Evolutionary conservation across 2,888 invertebrate species (phyloP).

Genomic region (Tetheella fluctuosa): DNA sequence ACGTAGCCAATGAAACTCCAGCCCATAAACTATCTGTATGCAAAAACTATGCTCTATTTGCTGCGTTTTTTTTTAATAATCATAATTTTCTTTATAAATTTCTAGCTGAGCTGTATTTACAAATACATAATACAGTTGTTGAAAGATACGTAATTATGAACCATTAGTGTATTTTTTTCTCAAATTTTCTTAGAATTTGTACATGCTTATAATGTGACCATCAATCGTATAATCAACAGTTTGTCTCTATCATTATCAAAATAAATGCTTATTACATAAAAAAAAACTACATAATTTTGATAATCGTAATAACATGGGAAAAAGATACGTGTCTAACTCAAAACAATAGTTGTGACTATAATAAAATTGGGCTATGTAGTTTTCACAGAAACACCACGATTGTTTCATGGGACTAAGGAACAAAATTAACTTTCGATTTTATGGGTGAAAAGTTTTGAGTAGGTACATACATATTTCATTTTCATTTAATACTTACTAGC

Average conservation of each 20-base stretch:
- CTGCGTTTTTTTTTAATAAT: too few relatives aligned
- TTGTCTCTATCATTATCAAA: background rate
- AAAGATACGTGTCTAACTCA: background rate
- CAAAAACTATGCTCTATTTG: too few relatives aligned
- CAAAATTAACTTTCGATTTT: constrained; percentile 32
- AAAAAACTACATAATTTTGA: background rate
- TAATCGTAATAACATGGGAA: background rate
- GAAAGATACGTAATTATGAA: too few relatives aligned
- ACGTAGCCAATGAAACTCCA: too few relatives aligned
- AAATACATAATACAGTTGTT: too few relatives aligned
- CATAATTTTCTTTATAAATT: too few relatives aligned
- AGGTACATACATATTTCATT: background rate
- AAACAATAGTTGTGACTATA: constrained; percentile 19
- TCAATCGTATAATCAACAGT: background rate
- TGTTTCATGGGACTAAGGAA: constrained; percentile 23
- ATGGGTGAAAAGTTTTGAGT: constrained; percentile 19
- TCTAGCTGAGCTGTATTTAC: too few relatives aligned
- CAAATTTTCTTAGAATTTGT: background rate
- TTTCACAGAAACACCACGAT: constrained; percentile 28
- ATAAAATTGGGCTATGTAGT: constrained; percentile 17
- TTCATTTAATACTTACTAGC: constrained; percentile 6
- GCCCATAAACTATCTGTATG: too few relatives aligned
- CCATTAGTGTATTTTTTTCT: background rate
- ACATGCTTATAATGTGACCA: background rate
- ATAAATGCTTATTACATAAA: background rate